A percentile compares a stretch with the other conserved stretches of the same genome.
Conservation (phyloP, 2,113 vertebrate genomes). For the Lontra canadensis region DNA sequence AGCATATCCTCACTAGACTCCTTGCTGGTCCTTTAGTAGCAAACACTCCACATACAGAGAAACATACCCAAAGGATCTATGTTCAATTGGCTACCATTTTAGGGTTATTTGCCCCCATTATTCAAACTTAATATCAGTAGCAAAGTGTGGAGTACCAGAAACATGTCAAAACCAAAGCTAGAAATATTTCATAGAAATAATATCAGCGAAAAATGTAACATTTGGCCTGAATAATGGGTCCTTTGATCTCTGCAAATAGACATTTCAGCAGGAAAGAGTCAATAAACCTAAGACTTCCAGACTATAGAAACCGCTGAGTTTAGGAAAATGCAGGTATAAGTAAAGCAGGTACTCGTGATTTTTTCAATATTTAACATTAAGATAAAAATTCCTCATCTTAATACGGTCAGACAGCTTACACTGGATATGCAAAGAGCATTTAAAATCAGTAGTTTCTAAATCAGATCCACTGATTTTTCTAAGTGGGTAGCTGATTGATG, state of each 20-base stretch:
- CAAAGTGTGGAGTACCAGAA: neutral
- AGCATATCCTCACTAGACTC: neutral
- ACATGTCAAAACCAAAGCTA: neutral
- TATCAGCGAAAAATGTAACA: neutral
- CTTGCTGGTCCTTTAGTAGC: neutral
- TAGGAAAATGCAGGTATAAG: neutral
- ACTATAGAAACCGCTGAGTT: neutral
- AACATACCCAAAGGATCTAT: neutral
- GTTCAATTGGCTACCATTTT: neutral
- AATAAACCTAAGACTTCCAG: slow-evolving; percentile 5
- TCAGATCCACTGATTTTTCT: slow-evolving; percentile 29
- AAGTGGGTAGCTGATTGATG: slow-evolving; percentile 18
- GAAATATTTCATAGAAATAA: neutral
- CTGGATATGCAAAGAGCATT: slow-evolving; percentile 47
- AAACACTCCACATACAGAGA: neutral
- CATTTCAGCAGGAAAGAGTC: slow-evolving; percentile 7
- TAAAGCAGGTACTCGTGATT: slow-evolving; percentile 8
- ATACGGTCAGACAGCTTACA: neutral
- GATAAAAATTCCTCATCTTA: slow-evolving; percentile 46
- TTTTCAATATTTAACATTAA: slow-evolving; percentile 36
- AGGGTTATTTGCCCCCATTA: neutral
- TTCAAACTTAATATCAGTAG: neutral
- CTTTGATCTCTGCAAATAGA: slow-evolving; percentile 23
- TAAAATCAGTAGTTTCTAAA: slow-evolving; percentile 31
- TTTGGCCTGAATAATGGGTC: neutral